Conservation (phyloP, 2,113 vertebrate species). For the Rousettus leschenaultii region DNA sequence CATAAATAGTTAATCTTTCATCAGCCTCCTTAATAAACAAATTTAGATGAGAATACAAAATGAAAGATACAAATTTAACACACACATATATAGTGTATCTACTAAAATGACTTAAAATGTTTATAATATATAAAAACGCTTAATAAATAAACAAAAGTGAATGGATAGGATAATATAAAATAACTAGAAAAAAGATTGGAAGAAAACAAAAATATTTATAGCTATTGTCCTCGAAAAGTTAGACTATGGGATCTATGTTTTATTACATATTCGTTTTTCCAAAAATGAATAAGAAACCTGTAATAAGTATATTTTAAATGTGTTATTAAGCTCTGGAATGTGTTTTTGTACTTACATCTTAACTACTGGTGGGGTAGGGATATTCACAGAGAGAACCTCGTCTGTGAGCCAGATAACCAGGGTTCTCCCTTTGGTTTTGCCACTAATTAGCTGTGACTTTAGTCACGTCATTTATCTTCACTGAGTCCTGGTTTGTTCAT, state of each 20-base stretch:
- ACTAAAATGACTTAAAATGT: constrained; percentile 25
- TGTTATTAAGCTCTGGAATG: neutral
- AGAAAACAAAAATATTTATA: neutral
- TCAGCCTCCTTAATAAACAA: constrained; percentile 9
- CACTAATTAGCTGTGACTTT: neutral
- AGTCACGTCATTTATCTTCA: neutral
- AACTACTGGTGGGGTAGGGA: neutral
- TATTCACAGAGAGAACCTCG: neutral
- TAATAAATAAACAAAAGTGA: constrained; percentile 26
- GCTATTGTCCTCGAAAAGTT: neutral
- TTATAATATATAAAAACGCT: neutral
- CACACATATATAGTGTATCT: neutral
- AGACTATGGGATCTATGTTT: neutral
- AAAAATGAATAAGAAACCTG: neutral
- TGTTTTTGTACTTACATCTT: neutral
- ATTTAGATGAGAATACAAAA: neutral
- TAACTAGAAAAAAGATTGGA: neutral
- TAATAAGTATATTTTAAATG: neutral
- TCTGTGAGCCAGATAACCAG: neutral
- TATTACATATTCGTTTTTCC: neutral
- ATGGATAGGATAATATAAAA: constrained; percentile 13
- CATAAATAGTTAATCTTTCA: constrained; percentile 9
- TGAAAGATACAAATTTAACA: constrained; percentile 38
- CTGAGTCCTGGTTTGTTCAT: neutral
- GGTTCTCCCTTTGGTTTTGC: neutral